These are phyloP conservation scores for Leptosomus discolor DNA, from an alignment of 2,113 vertebrate species.

Conservation along the genomic window DNA sequence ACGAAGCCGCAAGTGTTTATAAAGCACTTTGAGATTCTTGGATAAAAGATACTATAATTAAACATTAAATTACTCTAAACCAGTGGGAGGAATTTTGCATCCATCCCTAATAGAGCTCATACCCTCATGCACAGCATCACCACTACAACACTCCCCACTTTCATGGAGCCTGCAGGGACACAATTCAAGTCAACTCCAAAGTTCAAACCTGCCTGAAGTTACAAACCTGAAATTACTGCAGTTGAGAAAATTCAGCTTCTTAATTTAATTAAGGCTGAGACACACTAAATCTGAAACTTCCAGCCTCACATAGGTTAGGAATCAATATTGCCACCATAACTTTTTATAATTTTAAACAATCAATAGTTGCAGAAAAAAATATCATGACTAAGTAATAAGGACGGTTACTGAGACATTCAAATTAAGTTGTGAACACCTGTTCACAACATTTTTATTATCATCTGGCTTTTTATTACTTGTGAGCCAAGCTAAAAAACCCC, in stretches of 20 bases:
- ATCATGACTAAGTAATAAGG: background rate
- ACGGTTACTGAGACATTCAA: background rate
- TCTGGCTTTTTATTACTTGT: background rate
- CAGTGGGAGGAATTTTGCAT: background rate
- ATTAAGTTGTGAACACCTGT: background rate
- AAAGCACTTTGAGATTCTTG: background rate
- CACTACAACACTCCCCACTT: accelerated
- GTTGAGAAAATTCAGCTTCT: background rate
- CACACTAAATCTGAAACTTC: background rate
- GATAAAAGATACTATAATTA: background rate
- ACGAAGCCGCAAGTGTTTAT: background rate
- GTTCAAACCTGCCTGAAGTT: background rate
- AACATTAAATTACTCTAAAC: background rate
- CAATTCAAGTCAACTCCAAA: background rate
- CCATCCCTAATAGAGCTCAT: background rate
- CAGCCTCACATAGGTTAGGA: background rate
- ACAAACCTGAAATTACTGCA: background rate
- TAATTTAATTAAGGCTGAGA: background rate
- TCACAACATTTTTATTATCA: background rate
- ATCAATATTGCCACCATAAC: background rate
- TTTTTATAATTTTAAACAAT: background rate
- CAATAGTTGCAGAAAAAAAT: background rate
- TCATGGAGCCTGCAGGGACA: background rate
- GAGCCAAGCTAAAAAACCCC: background rate
- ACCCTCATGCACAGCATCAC: background rate